A percentile compares a stretch with the other conserved stretches of the same genome.
Evolutionary conservation across 2,888 invertebrate species (phyloP).

Genomic region (Apamea anceps): DNA sequence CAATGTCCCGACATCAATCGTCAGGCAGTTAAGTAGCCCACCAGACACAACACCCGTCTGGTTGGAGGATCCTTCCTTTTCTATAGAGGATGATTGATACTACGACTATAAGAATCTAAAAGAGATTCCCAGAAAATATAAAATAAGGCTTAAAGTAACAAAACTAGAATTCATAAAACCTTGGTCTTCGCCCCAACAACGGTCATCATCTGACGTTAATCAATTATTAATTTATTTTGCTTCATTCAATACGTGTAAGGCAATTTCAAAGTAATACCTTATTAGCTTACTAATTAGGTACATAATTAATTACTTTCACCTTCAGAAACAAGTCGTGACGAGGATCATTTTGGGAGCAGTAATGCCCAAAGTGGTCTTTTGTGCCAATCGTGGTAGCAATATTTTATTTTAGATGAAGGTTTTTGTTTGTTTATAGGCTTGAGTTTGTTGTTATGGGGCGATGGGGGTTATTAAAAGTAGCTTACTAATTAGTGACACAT

Average conservation of each 20-base stretch:
- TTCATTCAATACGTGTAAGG: background rate
- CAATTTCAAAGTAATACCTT: conserved; percentile 17
- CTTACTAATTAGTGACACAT: background rate
- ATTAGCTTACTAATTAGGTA: conserved; percentile 16
- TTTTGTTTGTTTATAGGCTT: background rate
- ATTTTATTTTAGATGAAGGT: conserved; percentile 7
- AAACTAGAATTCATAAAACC: background rate
- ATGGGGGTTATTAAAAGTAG: background rate
- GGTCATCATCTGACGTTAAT: background rate
- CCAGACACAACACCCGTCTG: background rate
- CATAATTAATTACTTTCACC: conserved; percentile 24
- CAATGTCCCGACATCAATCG: background rate
- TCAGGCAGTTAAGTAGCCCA: background rate
- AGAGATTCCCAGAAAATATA: background rate
- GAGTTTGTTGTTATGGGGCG: background rate
- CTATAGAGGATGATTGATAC: background rate
- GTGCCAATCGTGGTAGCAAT: background rate
- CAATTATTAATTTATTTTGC: conserved; percentile 14
- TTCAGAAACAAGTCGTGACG: conserved; percentile 30
- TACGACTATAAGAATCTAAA: background rate
- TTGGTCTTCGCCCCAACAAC: background rate
- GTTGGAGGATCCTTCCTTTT: background rate
- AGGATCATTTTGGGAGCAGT: conserved; percentile 34
- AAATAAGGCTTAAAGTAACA: background rate
- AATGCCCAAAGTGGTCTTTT: conserved; percentile 24